Percentiles rank a stretch among this genome's conserved stretches.
phyloP scores from a whole-genome alignment of 2,113 vertebrate species.

The Phoxinus phoxinus region DNA sequence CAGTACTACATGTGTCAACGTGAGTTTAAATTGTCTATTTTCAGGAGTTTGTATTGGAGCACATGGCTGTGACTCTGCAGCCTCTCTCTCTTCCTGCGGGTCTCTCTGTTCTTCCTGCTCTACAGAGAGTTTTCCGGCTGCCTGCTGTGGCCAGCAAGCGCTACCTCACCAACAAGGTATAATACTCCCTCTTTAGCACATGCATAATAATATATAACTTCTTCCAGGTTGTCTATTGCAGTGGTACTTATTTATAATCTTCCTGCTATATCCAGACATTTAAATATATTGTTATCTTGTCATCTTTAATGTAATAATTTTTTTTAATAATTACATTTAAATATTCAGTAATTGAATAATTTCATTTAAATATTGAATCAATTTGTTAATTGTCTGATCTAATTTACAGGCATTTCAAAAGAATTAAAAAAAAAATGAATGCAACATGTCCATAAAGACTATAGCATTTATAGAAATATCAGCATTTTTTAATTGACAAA shows the following conservation, averaged over 20 bases:
- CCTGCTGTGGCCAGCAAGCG: conserved; percentile 91
- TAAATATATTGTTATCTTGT: not conserved
- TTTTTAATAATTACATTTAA: not conserved
- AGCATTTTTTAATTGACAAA: not conserved
- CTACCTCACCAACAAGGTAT: conserved; percentile 94
- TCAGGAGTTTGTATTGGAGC: conserved; percentile 81
- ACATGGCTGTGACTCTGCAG: conserved; percentile 46
- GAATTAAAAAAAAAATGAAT: not conserved
- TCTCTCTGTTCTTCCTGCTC: conserved; percentile 77
- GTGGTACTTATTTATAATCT: not conserved
- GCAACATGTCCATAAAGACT: not conserved
- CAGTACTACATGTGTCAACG: not conserved
- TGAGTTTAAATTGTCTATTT: not conserved
- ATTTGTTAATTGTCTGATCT: not conserved
- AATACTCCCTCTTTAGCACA: not conserved
- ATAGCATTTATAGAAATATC: not conserved
- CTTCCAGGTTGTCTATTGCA: not conserved
- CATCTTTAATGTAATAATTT: not conserved
- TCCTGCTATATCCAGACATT: not conserved
- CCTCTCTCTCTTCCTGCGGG: conserved; percentile 77
- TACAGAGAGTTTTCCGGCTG: conserved; percentile 83
- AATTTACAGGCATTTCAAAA: not conserved
- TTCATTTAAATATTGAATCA: not conserved
- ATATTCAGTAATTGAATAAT: not conserved
- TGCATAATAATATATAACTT: not conserved